Percentiles rank a stretch among this genome's conserved stretches.
Conservation (phyloP, 2,797 vertebrate genomes). For the Clarias laeviceps region DNA sequence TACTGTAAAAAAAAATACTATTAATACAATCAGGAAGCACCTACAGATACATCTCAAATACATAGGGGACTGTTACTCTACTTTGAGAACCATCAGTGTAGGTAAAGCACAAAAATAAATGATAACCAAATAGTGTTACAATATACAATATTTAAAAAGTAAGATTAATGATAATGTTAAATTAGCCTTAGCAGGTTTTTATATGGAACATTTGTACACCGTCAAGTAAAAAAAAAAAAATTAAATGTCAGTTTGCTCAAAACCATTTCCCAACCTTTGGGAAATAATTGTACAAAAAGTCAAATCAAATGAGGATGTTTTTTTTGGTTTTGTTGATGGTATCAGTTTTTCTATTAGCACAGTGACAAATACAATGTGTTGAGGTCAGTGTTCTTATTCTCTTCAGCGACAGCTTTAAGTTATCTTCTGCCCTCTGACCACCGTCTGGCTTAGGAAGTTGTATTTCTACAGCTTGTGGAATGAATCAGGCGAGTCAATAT, state of each 20-base stretch:
- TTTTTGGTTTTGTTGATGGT: conserved; percentile 27
- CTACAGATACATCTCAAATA: neutral
- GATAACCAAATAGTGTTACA: neutral
- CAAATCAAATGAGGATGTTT: conserved; percentile 6
- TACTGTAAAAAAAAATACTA: neutral
- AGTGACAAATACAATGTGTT: conserved; percentile 32
- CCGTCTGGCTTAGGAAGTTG: conserved; percentile 39
- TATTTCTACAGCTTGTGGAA: conserved; percentile 61
- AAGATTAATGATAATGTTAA: neutral
- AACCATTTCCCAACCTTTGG: neutral
- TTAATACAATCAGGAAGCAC: neutral
- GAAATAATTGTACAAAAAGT: neutral
- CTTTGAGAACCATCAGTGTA: neutral
- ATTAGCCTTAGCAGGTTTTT: neutral
- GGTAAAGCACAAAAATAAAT: neutral
- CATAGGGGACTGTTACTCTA: neutral
- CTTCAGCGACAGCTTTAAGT: conserved; percentile 32
- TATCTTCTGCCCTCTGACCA: conserved; percentile 34
- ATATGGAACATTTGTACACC: neutral
- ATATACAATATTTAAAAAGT: neutral
- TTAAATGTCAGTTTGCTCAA: neutral
- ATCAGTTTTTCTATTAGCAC: conserved; percentile 22
- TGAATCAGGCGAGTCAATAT: conserved; percentile 68
- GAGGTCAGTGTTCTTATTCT: conserved; percentile 40
- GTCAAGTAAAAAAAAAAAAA: neutral